phyloP scores from a whole-genome alignment of 2,888 invertebrate species.

The Diplolepis rosae region DNA sequence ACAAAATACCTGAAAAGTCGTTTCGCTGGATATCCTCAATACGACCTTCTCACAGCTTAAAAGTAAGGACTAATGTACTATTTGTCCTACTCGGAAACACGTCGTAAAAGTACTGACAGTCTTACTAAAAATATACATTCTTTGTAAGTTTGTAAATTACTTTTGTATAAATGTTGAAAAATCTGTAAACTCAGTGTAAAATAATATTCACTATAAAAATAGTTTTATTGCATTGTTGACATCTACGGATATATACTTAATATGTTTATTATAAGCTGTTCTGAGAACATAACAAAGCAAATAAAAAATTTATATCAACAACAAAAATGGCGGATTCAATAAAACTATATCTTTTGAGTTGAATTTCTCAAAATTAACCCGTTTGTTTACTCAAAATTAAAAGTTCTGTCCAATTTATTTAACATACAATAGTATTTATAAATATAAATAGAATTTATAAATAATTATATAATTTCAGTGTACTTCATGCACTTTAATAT shows the following conservation, averaged over 20 bases:
- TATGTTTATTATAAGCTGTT: neutral
- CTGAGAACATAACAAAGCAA: neutral
- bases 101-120: neutral
- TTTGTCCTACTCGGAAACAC: neutral
- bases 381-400: no score
- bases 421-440: no score
- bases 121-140: neutral
- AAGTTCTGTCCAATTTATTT: no score
- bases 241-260: neutral
- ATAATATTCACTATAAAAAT: no score
- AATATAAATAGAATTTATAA: no score
- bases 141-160: neutral
- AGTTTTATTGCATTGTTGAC: neutral
- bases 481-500: neutral
- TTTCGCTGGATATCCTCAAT: conserved; percentile 81
- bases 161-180: neutral
- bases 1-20: conserved; percentile 82
- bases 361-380: no score
- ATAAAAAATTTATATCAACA: neutral
- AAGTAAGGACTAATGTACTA: neutral
- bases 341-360: no score
- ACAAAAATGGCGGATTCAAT: neutral
- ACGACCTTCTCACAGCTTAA: conserved; percentile 74
- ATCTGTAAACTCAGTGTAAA: no score
- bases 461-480: neutral